Base-by-base conservation (phyloP, 92 coral and sea anemone genomes). In the Ricordea florida region DNA sequence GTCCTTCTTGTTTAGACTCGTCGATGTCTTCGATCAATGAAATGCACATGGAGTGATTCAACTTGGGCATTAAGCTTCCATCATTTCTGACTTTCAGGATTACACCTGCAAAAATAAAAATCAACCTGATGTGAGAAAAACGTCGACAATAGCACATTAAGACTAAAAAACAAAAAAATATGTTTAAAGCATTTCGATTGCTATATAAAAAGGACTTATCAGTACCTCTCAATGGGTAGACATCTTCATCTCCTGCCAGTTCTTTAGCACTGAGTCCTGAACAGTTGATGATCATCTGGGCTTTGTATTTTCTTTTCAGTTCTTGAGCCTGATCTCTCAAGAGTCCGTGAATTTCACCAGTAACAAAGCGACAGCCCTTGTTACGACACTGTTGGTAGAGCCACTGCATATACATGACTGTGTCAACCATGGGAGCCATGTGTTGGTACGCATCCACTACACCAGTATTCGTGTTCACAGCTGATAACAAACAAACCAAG, bases 181-280 rank as follows among this genome's bases (percentile, higher is more conserved):
- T n/a, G n/a, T n/a, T n/a, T n/a, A n/a, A n/a, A n/a, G n/a, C n/a
- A n/a, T n/a, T n/a, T n/a, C n/a, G n/a, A n/a, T n/a, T n/a, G n/a
- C n/a, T n/a, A n/a, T n/a, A n/a, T n/a, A n/a, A n/a, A n/a, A n/a
- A n/a, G n/a, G 59, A 51, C 59, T 35, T 51, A n/a, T n/a, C n/a
- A n/a, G n/a, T 58, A 82, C 88, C 88, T 57, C 69, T 64, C 10
- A 52, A 30, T 13, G 82, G 81, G 24, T 52, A 82, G 34, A 74
- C 76, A 47, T 74, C 52, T 49, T 63, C 57, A 47, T 82, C 87
- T 52, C 69, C 87, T 48, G 69, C 76, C 42, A 82, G 59, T 63
- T 82, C 87, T 45, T 22, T 53, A 10, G 87, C 72, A 21, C 50
- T 71, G 44, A 82, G 76, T 31, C 87, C 87, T 37, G 67, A 57